Evolutionary conservation across 2,113 vertebrate genomes (phyloP).

Genomic region (Amblyopsis rosae): DNA sequence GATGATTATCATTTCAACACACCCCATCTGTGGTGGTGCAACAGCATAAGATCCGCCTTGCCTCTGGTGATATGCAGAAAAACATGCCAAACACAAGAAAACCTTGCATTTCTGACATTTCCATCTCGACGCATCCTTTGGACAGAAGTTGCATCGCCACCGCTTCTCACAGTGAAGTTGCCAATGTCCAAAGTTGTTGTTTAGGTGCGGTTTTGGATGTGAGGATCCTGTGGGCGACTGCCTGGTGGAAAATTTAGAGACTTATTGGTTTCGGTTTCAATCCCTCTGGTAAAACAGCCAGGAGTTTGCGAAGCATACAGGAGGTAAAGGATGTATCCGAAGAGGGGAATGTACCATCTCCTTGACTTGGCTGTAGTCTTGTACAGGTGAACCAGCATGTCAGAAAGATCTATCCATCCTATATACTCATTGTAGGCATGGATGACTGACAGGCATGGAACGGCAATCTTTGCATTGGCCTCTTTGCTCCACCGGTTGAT

Average conservation of each 20-base stretch:
- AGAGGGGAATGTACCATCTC: constrained; percentile 28
- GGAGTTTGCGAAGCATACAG: constrained; percentile 23
- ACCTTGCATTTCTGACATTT: constrained; percentile 30
- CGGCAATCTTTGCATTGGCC: constrained; percentile 9
- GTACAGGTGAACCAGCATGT: constrained; percentile 33
- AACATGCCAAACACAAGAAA: constrained; percentile 21
- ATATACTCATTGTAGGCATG: constrained; percentile 35
- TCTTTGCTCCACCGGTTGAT: constrained; percentile 34
- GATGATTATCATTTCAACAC: too few relatives aligned
- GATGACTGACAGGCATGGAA: constrained; percentile 34
- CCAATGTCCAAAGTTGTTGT: constrained; percentile 32
- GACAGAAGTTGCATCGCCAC: constrained; percentile 27
- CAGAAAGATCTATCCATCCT: constrained; percentile 37
- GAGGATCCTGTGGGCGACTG: constrained; percentile 17
- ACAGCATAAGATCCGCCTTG: too few relatives aligned
- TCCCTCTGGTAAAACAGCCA: constrained; percentile 34
- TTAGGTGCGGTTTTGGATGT: constrained; percentile 2
- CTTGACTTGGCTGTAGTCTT: constrained; percentile 36
- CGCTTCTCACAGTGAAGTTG: constrained; percentile 22
- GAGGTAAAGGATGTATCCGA: constrained; percentile 28
- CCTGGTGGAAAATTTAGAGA: constrained; percentile 31
- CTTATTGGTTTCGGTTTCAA: constrained; percentile 27
- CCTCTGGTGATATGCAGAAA: too few relatives aligned
- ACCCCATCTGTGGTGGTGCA: too few relatives aligned
- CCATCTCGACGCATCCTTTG: constrained; percentile 34